Evolutionary conservation across 2,797 vertebrate species (phyloP), one percentile per base, ranked within the genome.

Genomic region (Nasua narica): DNA sequence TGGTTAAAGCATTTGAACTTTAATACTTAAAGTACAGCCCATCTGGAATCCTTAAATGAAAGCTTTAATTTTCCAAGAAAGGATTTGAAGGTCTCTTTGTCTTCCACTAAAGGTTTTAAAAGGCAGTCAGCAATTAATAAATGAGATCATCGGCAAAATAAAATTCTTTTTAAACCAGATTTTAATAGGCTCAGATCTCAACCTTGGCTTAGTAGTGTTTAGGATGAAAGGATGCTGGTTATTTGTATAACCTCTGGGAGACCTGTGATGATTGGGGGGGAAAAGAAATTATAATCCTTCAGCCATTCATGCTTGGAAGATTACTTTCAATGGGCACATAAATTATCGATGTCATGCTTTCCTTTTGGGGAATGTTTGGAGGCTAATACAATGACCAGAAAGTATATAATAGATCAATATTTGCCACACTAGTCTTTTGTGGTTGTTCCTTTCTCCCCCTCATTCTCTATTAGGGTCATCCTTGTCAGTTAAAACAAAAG

Each of bases 121-220:
- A 98, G 78, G 85, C 96, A 78, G 72, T 95, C 76, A 23, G 13
- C 86, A 97, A 97, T 98, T 97, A 97, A 97, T 95, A 87, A 96
- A 97, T 92, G 94, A 98, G 94, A 97, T 95, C 87, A 88, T 78
- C 2, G 14, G 67, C 97, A 96, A 98, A 98, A 58, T 89, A 89
- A 98, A 95, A 11, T 77, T 91, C 35, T 48, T 86, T 98, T 98
- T 37, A 96, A 95, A 87, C 3, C 6, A 43, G 90, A 95, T 67
- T 87, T 94, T 97, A 96, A 96, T 50, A 97, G 35, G 43, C 58
- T 96, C 43, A 13, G 79, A 96, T 97, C 92, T 92, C 79, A 98
- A 82, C 72, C 83, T 93, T 77, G 29, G 62, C 32, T 82, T 89
- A n/a, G 27, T 12, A 74, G 23, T 93, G 90, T 78, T 23, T 62